Percentiles rank a stretch among this genome's conserved stretches.
These are phyloP conservation scores for Caenorhabditis uteleia DNA, from an alignment of 2,888 invertebrate species.

Conservation along the genomic window DNA sequence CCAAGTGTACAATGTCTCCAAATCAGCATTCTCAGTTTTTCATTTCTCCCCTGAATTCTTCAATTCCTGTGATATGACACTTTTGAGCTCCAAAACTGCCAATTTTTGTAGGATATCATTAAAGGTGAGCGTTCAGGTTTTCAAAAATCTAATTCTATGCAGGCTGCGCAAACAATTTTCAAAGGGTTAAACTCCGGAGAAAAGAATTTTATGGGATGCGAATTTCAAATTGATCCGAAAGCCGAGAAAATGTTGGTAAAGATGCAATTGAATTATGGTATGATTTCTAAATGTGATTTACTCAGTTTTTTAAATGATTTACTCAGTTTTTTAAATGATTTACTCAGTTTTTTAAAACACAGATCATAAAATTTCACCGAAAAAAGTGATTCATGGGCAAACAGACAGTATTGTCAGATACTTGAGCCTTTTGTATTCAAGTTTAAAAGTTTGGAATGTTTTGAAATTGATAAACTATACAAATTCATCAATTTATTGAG, in stretches of 20 bases:
- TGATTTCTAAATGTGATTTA: neutral
- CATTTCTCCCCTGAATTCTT: slow-evolving; percentile 38
- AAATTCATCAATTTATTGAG: too few relatives aligned
- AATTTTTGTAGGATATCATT: slow-evolving; percentile 31
- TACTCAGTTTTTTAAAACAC: too few relatives aligned
- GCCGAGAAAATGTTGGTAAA: slow-evolving; percentile 22
- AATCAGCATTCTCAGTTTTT: slow-evolving; percentile 19
- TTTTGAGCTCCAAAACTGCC: slow-evolving; percentile 16
- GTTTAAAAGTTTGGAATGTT: too few relatives aligned
- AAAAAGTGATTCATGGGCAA: too few relatives aligned
- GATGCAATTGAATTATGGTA: slow-evolving; percentile 26
- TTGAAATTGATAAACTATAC: too few relatives aligned
- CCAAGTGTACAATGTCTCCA: slow-evolving; percentile 24
- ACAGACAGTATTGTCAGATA: too few relatives aligned
- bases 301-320: slow-evolving; percentile 7
- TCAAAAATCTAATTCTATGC: neutral
- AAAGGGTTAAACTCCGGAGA: slow-evolving; percentile 29
- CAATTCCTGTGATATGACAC: slow-evolving; percentile 27
- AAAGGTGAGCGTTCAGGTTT: slow-evolving; percentile 10
- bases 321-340: too few relatives aligned
- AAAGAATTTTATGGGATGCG: slow-evolving; percentile 27
- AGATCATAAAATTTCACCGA: too few relatives aligned
- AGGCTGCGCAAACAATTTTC: slow-evolving; percentile 31
- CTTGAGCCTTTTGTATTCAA: too few relatives aligned
- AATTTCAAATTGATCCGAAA: slow-evolving; percentile 33